phyloP scores from a whole-genome alignment of 2,888 invertebrate genomes.

The Hedya salicella region DNA sequence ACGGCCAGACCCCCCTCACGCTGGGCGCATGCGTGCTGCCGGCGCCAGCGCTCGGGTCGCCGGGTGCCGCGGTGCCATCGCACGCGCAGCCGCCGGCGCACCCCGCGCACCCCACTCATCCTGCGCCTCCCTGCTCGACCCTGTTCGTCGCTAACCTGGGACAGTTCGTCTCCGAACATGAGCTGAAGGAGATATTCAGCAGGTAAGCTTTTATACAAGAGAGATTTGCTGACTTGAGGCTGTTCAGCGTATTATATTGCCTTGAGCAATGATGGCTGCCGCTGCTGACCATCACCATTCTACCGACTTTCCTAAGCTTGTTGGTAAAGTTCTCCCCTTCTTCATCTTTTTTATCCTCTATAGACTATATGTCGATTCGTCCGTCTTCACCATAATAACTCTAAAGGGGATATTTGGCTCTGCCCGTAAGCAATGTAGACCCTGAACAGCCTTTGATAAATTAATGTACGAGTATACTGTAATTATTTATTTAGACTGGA shows the following conservation, averaged over 20 bases:
- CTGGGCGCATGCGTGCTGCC: slow-evolving; percentile 93
- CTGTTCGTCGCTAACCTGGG: slow-evolving; percentile 99
- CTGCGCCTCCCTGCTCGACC: slow-evolving; percentile 97
- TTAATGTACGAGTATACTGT: slow-evolving; percentile 9
- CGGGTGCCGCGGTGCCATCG: slow-evolving; percentile 91
- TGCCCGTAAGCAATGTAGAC: background rate
- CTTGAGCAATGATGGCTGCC: too few relatives aligned
- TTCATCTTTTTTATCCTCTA: too few relatives aligned
- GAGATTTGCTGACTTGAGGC: background rate
- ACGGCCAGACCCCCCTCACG: slow-evolving; percentile 79
- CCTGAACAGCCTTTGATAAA: background rate
- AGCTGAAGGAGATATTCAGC: slow-evolving; percentile 99
- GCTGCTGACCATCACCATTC: too few relatives aligned
- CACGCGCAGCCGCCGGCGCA: slow-evolving; percentile 88
- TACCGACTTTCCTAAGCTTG: background rate
- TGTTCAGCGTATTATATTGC: too few relatives aligned
- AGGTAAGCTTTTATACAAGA: slow-evolving; percentile 88
- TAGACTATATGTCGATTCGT: too few relatives aligned
- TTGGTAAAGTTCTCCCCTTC: background rate
- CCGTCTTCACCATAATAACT: too few relatives aligned
- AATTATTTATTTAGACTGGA: slow-evolving; percentile 29
- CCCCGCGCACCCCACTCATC: slow-evolving; percentile 84
- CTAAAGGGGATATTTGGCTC: too few relatives aligned
- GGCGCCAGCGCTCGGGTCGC: slow-evolving; percentile 96
- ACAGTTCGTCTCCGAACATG: slow-evolving; percentile 98